Base-by-base conservation (phyloP, 2,888 invertebrate genomes). In the Monoplex corrugatus region DNA sequence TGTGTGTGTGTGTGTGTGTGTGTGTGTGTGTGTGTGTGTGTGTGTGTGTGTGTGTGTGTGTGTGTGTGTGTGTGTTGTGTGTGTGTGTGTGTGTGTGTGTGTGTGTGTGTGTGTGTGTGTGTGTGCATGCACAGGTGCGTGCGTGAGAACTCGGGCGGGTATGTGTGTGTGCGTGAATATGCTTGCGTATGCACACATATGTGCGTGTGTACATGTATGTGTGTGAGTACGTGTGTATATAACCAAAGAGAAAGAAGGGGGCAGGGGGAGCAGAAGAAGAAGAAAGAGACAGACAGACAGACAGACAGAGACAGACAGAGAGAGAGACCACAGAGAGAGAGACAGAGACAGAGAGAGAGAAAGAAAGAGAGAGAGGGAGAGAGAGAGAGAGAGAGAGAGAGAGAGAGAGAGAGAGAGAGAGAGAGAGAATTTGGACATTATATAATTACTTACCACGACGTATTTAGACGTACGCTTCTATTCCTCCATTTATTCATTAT, bases 311-410 rank as follows among this genome's bases (percentile, higher is more conserved):
- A 86, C 8, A 0, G 13, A 0, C 0, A 75, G 23, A 2, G 19
- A 10, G 3, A 0, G 0, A 6, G 68, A 5, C 8, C 8, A 68
- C 1, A 68, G n/a, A 68, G 44, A 32, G 84, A 45, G 45, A 84
- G 44, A 44, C 6, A 84, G 84, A 63, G 75, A 43, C 0, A 75
- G 63, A 63, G 1, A 16, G 38, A 40, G 2, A 63, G 68, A 86
- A 1, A 63, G 32, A 86, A 6, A 63, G 35, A 50, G 32, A 63
- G 13, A 35, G 19, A 63, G 35, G 32, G 32, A 44, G 28, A 85
- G 23, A 45, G 44, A 85, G 23, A 85, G 44, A 85, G 38, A 85
- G 35, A 50, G 23, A 85, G 86, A 32, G 44, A 35, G 38, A 63
- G 43, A 38, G 35, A 86, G 16, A 63, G 68, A 3, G n/a, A 68